Conservation (phyloP, 2,888 invertebrate genomes). For the Erynnis tages region DNA sequence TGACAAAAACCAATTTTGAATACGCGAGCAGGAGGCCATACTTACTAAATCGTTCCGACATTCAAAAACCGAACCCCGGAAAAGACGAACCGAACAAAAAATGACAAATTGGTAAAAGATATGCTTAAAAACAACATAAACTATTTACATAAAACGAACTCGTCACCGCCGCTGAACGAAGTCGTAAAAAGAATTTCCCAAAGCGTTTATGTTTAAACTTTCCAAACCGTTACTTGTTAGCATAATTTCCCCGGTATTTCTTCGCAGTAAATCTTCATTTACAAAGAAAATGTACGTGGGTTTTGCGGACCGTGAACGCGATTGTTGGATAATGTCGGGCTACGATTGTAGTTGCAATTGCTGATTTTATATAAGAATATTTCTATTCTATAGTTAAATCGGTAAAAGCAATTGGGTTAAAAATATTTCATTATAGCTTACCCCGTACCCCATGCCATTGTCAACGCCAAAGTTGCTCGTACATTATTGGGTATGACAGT, state of each 20-base stretch:
- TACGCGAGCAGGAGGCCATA: too few relatives aligned
- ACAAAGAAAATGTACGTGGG: constrained; percentile 14
- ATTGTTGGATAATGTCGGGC: constrained; percentile 4
- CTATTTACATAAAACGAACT: constrained; percentile 28
- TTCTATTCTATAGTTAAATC: too few relatives aligned
- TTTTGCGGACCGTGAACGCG: constrained; percentile 11
- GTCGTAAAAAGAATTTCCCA: constrained; percentile 28
- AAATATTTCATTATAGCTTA: too few relatives aligned
- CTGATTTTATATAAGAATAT: too few relatives aligned
- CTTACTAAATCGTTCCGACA: too few relatives aligned
- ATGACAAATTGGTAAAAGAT: constrained; percentile 27
- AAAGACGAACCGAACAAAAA: constrained; percentile 19
- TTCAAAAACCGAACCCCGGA: too few relatives aligned
- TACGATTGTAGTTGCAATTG: neutral
- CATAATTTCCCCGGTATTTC: constrained; percentile 27
- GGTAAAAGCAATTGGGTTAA: too few relatives aligned
- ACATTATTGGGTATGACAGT: too few relatives aligned
- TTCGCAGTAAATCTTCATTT: constrained; percentile 25
- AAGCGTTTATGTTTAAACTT: constrained; percentile 30
- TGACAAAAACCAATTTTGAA: too few relatives aligned
- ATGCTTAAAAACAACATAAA: constrained; percentile 26
- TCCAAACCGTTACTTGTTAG: constrained; percentile 28
- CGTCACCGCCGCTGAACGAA: constrained; percentile 22
- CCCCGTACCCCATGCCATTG: too few relatives aligned
- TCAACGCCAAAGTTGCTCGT: too few relatives aligned